These are phyloP conservation scores for Stictonetta naevosa DNA, from an alignment of 2,113 vertebrate genomes.

Conservation along the genomic window DNA sequence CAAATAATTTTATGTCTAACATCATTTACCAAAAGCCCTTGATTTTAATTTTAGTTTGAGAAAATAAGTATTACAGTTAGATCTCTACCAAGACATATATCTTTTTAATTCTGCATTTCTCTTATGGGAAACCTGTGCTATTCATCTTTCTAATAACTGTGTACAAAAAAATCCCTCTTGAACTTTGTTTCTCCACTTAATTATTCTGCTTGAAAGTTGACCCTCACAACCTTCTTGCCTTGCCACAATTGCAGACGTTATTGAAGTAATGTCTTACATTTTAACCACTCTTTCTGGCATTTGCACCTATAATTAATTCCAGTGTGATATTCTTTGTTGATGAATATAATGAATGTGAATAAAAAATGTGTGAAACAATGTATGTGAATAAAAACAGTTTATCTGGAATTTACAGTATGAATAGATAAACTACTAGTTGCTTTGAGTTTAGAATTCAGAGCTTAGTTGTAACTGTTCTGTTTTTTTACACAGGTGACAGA, in stretches of 20 bases:
- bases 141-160: neutral
- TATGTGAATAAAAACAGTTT: neutral
- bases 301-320: neutral
- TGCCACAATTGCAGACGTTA: neutral
- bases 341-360: neutral
- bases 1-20: neutral
- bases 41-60: neutral
- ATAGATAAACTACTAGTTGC: neutral
- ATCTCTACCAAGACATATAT: neutral
- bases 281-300: neutral
- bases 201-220: neutral
- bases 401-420: neutral
- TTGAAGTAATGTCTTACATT: neutral
- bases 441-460: neutral
- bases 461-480: neutral
- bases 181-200: neutral
- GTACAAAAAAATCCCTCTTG: neutral
- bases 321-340: neutral
- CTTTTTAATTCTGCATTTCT: neutral
- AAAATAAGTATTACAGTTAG: neutral
- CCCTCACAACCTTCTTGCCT: neutral
- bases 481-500: constrained; percentile 64
- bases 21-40: neutral
- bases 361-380: neutral
- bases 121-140: neutral